These are phyloP conservation scores for Aphidius colemani DNA, from an alignment of 2,888 invertebrate genomes.

Conservation along the genomic window DNA sequence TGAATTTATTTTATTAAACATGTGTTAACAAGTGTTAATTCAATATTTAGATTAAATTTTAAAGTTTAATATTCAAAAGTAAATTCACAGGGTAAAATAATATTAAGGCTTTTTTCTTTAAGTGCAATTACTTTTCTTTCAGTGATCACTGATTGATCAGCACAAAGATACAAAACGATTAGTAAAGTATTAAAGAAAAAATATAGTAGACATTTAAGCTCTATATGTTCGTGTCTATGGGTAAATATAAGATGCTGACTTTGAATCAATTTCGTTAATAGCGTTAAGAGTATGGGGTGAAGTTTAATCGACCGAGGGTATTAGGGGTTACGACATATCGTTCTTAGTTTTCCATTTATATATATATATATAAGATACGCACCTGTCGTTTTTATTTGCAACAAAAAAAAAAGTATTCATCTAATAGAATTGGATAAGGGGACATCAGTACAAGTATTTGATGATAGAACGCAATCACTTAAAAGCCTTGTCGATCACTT, in stretches of 20 bases:
- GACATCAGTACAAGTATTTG: conserved; percentile 40
- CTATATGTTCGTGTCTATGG: background rate
- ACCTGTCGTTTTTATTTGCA: conserved; percentile 49
- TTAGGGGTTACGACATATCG: background rate
- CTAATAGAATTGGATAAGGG: background rate
- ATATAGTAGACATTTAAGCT: too few relatives aligned
- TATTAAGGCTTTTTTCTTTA: too few relatives aligned
- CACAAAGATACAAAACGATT: too few relatives aligned
- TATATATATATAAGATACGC: conserved; percentile 41
- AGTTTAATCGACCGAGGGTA: conserved; percentile 40
- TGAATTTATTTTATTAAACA: too few relatives aligned
- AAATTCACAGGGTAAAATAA: too few relatives aligned
- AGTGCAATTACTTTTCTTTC: too few relatives aligned
- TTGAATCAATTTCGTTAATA: conserved; percentile 58
- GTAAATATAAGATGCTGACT: conserved; percentile 37
- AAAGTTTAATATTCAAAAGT: too few relatives aligned
- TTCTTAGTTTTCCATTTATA: conserved; percentile 21
- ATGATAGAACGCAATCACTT: conserved; percentile 59
- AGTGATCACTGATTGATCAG: too few relatives aligned
- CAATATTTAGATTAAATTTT: too few relatives aligned
- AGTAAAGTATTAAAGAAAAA: background rate
- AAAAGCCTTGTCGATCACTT: conserved; percentile 38
- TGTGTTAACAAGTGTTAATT: too few relatives aligned
- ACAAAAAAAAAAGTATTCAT: too few relatives aligned
- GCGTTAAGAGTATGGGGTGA: conserved; percentile 40